Percentiles rank a stretch among this genome's conserved stretches.
phyloP scores from a whole-genome alignment of 2,888 invertebrate species.

The Epistrophe eligans region DNA sequence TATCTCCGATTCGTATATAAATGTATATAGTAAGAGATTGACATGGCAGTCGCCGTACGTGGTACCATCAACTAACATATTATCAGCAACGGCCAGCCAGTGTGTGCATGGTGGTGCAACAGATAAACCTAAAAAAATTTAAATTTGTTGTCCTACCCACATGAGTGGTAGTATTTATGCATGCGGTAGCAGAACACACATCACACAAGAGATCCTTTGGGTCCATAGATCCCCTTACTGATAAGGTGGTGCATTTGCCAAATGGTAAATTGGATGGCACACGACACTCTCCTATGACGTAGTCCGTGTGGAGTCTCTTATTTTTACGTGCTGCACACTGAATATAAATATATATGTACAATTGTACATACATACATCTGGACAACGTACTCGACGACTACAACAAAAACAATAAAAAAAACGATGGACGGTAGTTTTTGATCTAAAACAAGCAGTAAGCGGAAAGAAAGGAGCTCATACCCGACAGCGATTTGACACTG shows the following conservation, averaged over 20 bases:
- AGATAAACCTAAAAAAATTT: constrained; percentile 69
- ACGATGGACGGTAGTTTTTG: constrained; percentile 62
- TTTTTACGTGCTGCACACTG: constrained; percentile 41
- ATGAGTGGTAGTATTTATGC: constrained; percentile 68
- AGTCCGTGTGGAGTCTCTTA: constrained; percentile 21
- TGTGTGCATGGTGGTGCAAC: constrained; percentile 36
- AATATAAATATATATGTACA: constrained; percentile 2
- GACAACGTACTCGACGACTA: constrained; percentile 18
- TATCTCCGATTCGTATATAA: background rate
- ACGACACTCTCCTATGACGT: constrained; percentile 76
- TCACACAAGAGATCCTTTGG: constrained; percentile 63
- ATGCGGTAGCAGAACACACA: constrained; percentile 73
- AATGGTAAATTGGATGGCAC: constrained; percentile 76
- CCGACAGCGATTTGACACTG: constrained; percentile 43
- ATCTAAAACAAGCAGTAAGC: constrained; percentile 59
- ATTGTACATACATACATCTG: background rate
- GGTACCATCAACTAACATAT: constrained; percentile 25
- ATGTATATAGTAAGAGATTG: constrained; percentile 55
- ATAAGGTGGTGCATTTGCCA: constrained; percentile 74
- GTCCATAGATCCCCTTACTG: constrained; percentile 73
- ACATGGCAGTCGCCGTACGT: constrained; percentile 56
- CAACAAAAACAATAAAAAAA: constrained; percentile 6
- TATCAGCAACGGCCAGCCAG: constrained; percentile 35
- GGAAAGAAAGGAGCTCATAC: constrained; percentile 71
- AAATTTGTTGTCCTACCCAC: constrained; percentile 73